Conservation (phyloP, 2,797 vertebrate genomes). For the Lutjanus argentimaculatus region DNA sequence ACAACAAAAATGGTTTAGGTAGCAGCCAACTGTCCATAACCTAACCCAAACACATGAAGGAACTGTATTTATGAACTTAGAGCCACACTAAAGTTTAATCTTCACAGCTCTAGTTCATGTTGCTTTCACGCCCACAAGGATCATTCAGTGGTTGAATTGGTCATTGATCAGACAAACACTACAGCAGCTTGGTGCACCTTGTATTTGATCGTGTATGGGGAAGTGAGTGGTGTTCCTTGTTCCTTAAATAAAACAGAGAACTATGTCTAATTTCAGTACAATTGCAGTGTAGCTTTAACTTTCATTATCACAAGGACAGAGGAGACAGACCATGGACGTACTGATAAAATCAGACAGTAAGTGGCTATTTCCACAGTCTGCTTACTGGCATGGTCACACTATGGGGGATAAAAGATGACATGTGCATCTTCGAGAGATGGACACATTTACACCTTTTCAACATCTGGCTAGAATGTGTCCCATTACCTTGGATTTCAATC, state of each 20-base stretch:
- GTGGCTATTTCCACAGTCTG: background rate
- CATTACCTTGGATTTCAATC: background rate
- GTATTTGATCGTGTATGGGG: background rate
- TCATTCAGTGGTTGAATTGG: constrained; percentile 2
- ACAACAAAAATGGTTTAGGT: background rate
- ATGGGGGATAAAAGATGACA: background rate
- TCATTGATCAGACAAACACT: background rate
- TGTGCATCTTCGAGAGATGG: background rate
- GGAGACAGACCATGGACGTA: background rate
- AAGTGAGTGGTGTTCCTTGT: background rate
- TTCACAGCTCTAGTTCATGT: background rate
- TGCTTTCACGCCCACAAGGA: background rate
- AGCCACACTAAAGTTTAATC: background rate
- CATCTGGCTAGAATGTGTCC: background rate
- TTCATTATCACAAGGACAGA: background rate
- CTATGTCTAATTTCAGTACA: background rate
- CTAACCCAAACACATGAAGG: background rate
- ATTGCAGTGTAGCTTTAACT: background rate
- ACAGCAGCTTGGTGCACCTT: background rate
- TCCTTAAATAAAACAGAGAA: constrained; percentile 3
- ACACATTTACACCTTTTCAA: background rate
- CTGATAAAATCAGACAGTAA: background rate
- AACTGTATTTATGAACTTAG: background rate
- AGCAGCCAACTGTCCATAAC: background rate
- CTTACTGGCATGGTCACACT: background rate